Evolutionary conservation across 2,797 vertebrate genomes (phyloP), one percentile per base, ranked within the genome.

Genomic region (Stomatorhinus walkeri): DNA sequence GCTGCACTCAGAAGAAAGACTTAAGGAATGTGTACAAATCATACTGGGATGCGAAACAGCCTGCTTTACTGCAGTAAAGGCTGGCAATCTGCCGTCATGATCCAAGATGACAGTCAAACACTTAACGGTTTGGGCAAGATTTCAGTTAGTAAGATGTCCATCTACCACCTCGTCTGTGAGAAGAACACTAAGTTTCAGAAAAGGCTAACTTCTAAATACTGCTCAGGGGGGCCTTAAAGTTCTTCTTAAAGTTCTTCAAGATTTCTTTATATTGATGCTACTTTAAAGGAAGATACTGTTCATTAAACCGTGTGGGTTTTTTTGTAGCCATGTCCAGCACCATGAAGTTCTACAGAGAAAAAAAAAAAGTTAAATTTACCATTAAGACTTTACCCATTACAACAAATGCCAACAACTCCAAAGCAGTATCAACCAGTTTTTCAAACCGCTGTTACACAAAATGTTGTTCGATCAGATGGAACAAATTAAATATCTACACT

Each of bases 131-230:
- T 28, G 49, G 49, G 46, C 48, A 85, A 32, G 24, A 85, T 51
- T 85, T 85, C 83, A 85, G 49, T 85, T 85, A 85, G 10, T 28
- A 52, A 85, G 48, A 52, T 28, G 14, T 85, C 83, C 49, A 51
- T 85, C 49, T 85, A 51, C 49, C 83, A 85, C 49, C 83, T 85
- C 83, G 22, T 48, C 22, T 79, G 83, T 49, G 49, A 52, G 48
- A 85, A 85, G 49, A 85, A 85, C 76, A 79, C 19, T 1, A 79
- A 79, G 76, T 85, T 49, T 52, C 49, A 16, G 22, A 85, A 49
- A 85, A 28, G 83, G 49, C 83, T 85, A 54, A 85, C 83, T 85
- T 49, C 48, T 85, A 32, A 49, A 85, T 4, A 85, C 49, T 51
- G 83, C 43, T 48, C n/a, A 85, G 28, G 48, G 46, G 22, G 48